Evolutionary conservation across 2,888 invertebrate species (phyloP).

Genomic region (Coelinius sp.): DNA sequence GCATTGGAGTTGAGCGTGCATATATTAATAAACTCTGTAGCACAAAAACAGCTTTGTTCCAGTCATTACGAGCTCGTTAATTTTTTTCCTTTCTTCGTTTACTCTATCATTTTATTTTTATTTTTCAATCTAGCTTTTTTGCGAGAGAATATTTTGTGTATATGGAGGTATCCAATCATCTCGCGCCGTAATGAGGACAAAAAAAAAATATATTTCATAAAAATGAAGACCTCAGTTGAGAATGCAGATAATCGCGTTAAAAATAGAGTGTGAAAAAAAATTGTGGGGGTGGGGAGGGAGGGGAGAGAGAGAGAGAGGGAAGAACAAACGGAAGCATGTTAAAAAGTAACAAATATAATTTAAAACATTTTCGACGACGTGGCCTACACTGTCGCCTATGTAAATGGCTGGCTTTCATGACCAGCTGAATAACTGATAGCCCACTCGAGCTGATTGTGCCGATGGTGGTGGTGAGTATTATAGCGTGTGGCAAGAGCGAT

Average conservation of each 20-base stretch:
- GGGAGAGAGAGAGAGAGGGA: background rate
- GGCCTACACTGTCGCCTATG: constrained; percentile 36
- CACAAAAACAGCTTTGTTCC: background rate
- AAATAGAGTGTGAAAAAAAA: background rate
- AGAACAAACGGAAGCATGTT: background rate
- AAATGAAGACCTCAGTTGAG: constrained; percentile 14
- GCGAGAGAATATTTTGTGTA: background rate
- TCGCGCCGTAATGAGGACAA: background rate
- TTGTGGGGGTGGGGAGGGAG: background rate
- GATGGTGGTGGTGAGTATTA: constrained; percentile 33
- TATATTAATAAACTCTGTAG: constrained; percentile 2
- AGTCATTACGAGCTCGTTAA: constrained; percentile 3
- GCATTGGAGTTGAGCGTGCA: constrained; percentile 3
- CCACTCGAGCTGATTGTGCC: constrained; percentile 42
- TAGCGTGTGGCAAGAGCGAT: constrained; percentile 40
- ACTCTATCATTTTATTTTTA: constrained; percentile 1
- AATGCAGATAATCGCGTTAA: constrained; percentile 32
- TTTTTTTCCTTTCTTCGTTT: background rate
- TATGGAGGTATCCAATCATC: background rate
- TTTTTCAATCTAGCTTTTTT: background rate
- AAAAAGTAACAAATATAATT: constrained; percentile 32
- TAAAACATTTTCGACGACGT: constrained; percentile 27
- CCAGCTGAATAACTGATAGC: constrained; percentile 47
- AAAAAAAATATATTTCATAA: background rate
- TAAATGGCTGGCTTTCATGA: constrained; percentile 42